These are phyloP conservation scores for Oscheius sp. DNA, from an alignment of 2,888 invertebrate genomes.

Conservation along the genomic window DNA sequence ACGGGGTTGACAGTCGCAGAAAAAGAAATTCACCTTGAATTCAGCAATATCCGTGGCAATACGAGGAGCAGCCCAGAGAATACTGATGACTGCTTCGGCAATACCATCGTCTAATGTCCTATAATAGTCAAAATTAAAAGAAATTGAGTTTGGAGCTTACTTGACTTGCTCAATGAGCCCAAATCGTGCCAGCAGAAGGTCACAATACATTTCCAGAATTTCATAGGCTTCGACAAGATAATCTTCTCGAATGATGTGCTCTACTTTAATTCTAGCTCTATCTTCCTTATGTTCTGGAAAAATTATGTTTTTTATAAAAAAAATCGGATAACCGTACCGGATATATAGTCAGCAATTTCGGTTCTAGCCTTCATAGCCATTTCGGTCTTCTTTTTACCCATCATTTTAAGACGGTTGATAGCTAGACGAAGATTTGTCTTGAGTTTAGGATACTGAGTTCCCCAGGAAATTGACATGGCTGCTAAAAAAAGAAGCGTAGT, in stretches of 20 bases:
- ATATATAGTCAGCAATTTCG: slow-evolving; percentile 96
- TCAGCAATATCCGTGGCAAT: slow-evolving; percentile 78
- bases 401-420: slow-evolving; percentile 89
- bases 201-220: slow-evolving; percentile 98
- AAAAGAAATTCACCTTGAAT: slow-evolving; percentile 64
- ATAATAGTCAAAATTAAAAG: not conserved
- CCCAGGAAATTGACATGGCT: slow-evolving; percentile 79
- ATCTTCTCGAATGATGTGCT: slow-evolving; percentile 94
- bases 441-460: slow-evolving; percentile 91
- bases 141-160: slow-evolving; percentile 76
- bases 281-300: slow-evolving; percentile 76
- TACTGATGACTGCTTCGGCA: slow-evolving; percentile 91
- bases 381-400: slow-evolving; percentile 98
- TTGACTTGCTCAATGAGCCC: slow-evolving; percentile 97
- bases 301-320: not conserved
- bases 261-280: slow-evolving; percentile 92
- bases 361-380: slow-evolving; percentile 92
- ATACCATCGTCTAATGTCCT: slow-evolving; percentile 90
- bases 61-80: slow-evolving; percentile 97
- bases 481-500: not conserved
- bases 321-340: slow-evolving; percentile 76
- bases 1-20: no score
- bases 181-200: slow-evolving; percentile 92
- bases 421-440: slow-evolving; percentile 94
- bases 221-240: slow-evolving; percentile 99